A percentile compares a stretch with the other conserved stretches of the same genome.
These are phyloP conservation scores for Tenthredo distinguenda DNA, from an alignment of 2,888 invertebrate species.

Conservation along the genomic window DNA sequence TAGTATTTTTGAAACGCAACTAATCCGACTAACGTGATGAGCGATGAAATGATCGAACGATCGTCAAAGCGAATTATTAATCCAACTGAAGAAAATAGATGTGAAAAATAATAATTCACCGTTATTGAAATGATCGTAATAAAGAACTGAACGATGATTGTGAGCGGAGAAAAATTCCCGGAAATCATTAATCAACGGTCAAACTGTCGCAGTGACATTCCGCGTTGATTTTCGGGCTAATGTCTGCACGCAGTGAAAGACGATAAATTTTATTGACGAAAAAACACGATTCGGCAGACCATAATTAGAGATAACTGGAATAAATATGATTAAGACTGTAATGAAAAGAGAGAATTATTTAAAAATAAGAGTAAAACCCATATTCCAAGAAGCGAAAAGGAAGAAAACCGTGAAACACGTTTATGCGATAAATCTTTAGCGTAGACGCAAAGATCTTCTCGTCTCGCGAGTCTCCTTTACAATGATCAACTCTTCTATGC, in stretches of 20 bases:
- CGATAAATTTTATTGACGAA: background rate
- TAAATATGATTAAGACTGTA: background rate
- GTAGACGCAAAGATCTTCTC: background rate
- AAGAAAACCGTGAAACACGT: background rate
- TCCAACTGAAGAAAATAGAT: background rate
- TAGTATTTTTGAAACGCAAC: background rate
- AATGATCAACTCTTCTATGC: conserved; percentile 12
- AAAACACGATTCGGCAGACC: background rate
- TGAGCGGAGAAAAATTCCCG: background rate
- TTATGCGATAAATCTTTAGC: background rate
- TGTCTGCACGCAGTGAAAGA: background rate
- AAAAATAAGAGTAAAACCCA: background rate
- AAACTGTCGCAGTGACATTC: background rate
- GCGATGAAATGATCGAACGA: background rate
- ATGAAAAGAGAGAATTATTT: no score
- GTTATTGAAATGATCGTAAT: background rate
- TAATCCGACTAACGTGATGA: background rate
- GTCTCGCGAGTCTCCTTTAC: conserved; percentile 18
- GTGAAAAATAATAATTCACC: background rate
- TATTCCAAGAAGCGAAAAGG: background rate
- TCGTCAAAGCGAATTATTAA: background rate
- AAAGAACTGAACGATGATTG: background rate
- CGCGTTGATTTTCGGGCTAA: background rate
- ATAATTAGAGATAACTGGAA: background rate
- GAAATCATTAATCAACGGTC: background rate